Conservation (phyloP, 2,888 invertebrate genomes). For the Pandemis cinnamomeana region DNA sequence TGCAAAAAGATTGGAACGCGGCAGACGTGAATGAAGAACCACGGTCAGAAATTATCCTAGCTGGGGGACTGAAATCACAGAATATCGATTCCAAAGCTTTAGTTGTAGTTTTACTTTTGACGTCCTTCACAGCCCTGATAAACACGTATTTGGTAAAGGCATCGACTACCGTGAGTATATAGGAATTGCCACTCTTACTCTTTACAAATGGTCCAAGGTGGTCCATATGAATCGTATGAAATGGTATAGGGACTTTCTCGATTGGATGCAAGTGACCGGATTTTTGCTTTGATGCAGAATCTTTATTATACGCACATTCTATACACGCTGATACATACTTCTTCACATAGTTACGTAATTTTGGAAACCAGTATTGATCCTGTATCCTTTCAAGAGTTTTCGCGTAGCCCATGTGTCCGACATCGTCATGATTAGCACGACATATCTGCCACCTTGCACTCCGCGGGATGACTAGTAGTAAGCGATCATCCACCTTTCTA, state of each 20-base stretch:
- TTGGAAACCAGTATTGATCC: constrained; percentile 20
- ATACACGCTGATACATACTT: constrained; percentile 31
- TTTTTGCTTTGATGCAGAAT: constrained; percentile 12
- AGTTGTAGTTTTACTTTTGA: constrained; percentile 28
- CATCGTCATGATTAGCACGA: not conserved
- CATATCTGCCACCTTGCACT: constrained; percentile 4
- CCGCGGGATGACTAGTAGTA: constrained; percentile 8
- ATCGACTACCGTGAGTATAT: constrained; percentile 35
- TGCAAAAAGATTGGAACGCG: constrained; percentile 9
- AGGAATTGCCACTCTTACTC: constrained; percentile 31
- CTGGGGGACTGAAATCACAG: constrained; percentile 40
- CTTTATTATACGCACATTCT: constrained; percentile 37
- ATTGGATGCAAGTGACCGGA: constrained; percentile 22
- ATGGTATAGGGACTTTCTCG: constrained; percentile 12
- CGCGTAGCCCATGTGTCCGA: constrained; percentile 20
- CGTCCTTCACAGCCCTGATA: constrained; percentile 20
- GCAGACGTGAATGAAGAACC: not conserved
- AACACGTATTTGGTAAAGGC: constrained; percentile 38
- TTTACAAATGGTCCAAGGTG: constrained; percentile 40
- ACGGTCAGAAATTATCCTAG: not conserved
- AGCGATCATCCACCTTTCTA: constrained; percentile 21
- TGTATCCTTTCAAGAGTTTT: constrained; percentile 23
- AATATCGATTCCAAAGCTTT: constrained; percentile 32
- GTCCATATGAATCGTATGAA: constrained; percentile 28
- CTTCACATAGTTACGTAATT: constrained; percentile 26